Percentiles rank a stretch among this genome's conserved stretches.
Conservation (phyloP, 2,113 vertebrate genomes). For the Ailuropoda melanoleuca region DNA sequence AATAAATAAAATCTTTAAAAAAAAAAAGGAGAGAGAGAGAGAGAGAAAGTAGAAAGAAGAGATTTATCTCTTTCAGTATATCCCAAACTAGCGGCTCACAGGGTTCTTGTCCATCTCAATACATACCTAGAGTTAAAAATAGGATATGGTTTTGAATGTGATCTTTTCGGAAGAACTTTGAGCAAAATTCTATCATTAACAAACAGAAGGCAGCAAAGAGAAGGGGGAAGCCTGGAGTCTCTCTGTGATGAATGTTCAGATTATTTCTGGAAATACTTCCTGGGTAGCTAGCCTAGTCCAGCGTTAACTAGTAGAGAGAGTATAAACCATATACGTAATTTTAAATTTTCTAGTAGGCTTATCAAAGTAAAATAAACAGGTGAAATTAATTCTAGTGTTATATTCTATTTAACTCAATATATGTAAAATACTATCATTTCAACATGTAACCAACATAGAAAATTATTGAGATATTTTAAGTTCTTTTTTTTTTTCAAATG, state of each 20-base stretch:
- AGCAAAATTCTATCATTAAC: constrained; percentile 17
- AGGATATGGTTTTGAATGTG: neutral
- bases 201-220: neutral
- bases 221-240: neutral
- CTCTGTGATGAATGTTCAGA: neutral
- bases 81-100: neutral
- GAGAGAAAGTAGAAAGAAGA: neutral
- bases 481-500: neutral
- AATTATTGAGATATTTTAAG: neutral
- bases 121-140: neutral
- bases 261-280: neutral
- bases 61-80: neutral
- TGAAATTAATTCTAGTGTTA: neutral
- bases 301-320: neutral
- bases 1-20: neutral
- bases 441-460: neutral
- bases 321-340: neutral
- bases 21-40: neutral
- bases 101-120: neutral
- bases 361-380: neutral
- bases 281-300: neutral
- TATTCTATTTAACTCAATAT: neutral
- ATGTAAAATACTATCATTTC: neutral
- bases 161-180: neutral
- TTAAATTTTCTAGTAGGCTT: neutral